Base-by-base conservation (phyloP, 2,888 invertebrate species). In the Carpatolechia fugitivella region DNA sequence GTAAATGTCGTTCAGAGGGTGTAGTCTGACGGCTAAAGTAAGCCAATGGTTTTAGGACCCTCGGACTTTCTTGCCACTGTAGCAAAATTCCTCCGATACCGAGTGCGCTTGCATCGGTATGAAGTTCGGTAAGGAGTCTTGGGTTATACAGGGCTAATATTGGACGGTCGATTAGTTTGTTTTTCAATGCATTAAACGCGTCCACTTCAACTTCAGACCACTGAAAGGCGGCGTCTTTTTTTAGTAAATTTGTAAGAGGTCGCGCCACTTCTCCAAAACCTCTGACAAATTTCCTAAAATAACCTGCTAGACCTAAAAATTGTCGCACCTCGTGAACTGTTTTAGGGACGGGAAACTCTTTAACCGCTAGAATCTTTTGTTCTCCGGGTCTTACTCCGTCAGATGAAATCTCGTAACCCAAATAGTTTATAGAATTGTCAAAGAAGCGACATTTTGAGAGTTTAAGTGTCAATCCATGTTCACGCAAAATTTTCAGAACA, bases 21-120 rank as follows among this genome's bases (percentile, higher is more conserved):
- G 60, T 53, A 5, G 66, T 68, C 14, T 63, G 60, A 4, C 63
- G 35, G 36, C 65, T 66, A 48, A 57, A 66, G 33, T 63, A 65
- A 7, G 65, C 64, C 5, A 67, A 60, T 0, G 64, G 62, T 6
- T 62, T 63, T 10, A 63, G 41, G 1, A 41, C 16, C 14, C 51
- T 33, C 5, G 52, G 18, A 11, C 57, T 16, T 6, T 16, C 36
- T 49, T 59, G 60, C 58, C 59, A 56, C 29, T 61, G 70, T 61
- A 76, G 10, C 3, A 74, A 48, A 10, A 71, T 63, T 4, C 66
- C 66, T 13, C 71, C 74, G 40, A 68, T 62, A 0, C 75, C 74
- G 0, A 57, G 4, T 1, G 55, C 20, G 50, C 68, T 69, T 1
- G 71, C 71, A 58, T 75, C 72, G 3, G 68, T 69, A 53, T 76